Percentiles rank a stretch among this genome's conserved stretches.
Evolutionary conservation across 2,888 invertebrate genomes (phyloP).

Genomic region (Pantelozetes paolii): DNA sequence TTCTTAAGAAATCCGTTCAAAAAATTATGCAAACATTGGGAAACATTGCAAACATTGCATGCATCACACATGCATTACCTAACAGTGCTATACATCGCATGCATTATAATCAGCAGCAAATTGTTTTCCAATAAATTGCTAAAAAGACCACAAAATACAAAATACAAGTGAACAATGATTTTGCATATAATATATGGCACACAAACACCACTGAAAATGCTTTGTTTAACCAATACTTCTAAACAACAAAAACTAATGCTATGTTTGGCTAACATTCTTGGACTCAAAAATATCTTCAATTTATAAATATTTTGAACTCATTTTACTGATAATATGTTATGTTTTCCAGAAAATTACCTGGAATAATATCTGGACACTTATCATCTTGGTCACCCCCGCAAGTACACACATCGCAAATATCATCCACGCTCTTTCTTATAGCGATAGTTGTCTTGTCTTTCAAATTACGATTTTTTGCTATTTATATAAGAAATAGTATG

Average conservation of each 20-base stretch:
- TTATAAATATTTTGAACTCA: neutral
- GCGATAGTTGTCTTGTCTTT: slow-evolving; percentile 38
- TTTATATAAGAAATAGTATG: neutral
- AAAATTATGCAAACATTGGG: neutral
- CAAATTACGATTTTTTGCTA: slow-evolving; percentile 31
- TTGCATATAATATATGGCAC: neutral
- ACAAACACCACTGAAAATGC: neutral
- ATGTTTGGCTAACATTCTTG: neutral
- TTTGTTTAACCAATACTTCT: slow-evolving; percentile 6
- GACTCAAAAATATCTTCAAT: neutral
- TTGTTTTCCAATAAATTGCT: slow-evolving; percentile 35
- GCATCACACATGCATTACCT: slow-evolving; percentile 24
- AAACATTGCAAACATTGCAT: neutral
- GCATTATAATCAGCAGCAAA: slow-evolving; percentile 21
- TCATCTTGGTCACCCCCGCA: slow-evolving; percentile 55
- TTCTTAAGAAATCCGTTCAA: neutral
- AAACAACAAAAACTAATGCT: neutral
- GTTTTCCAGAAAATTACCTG: slow-evolving; percentile 54
- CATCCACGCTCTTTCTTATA: slow-evolving; percentile 40
- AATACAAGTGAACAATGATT: neutral
- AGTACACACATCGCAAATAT: slow-evolving; percentile 43
- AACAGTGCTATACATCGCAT: neutral
- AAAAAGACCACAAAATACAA: slow-evolving; percentile 9
- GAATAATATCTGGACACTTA: slow-evolving; percentile 61
- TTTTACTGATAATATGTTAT: neutral